A percentile compares a stretch with the other conserved stretches of the same genome.
phyloP scores from a whole-genome alignment of 2,888 invertebrate genomes.

The Dione vanillae region DNA sequence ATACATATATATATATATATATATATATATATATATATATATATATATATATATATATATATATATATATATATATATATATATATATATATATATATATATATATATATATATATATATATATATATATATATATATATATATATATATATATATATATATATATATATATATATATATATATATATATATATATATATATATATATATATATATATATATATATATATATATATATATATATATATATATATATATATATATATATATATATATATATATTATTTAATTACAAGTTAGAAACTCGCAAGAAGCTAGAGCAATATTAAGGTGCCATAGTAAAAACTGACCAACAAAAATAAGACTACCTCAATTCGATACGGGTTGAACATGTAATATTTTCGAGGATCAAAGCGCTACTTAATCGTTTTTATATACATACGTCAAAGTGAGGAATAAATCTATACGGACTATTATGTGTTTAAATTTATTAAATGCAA shows the following conservation, averaged over 20 bases:
- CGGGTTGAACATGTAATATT: conserved; percentile 29
- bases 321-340: conserved; percentile 8
- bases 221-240: neutral
- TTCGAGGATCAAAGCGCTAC: neutral
- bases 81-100: neutral
- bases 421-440: conserved; percentile 1
- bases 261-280: neutral
- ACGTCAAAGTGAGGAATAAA: conserved; percentile 1
- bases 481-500: neutral
- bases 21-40: neutral
- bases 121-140: no score
- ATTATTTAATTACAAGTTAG: neutral
- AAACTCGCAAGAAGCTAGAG: conserved; percentile 6
- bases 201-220: no score
- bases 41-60: neutral
- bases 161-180: neutral
- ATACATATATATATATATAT: neutral
- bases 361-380: conserved; percentile 36
- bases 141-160: neutral
- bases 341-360: conserved; percentile 27
- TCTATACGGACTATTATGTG: neutral
- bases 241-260: neutral
- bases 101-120: neutral
- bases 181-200: neutral
- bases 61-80: neutral